Percentiles rank a stretch among this genome's conserved stretches.
Conservation (phyloP, 2,797 vertebrate genomes). For the Percopsis omiscomaycus region DNA sequence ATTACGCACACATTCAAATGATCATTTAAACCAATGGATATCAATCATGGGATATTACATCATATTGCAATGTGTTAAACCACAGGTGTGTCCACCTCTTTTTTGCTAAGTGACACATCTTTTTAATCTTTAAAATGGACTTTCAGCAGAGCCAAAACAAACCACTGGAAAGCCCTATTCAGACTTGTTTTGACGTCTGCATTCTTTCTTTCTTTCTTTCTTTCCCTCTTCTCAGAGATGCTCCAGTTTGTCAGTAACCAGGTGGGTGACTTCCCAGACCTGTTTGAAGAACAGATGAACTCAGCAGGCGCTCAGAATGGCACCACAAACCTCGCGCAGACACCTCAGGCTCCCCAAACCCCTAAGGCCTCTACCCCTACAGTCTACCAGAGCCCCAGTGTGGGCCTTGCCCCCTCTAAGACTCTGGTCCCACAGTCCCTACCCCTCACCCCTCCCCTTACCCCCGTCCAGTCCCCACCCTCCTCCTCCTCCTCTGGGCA, state of each 20-base stretch:
- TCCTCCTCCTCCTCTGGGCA: constrained; percentile 51
- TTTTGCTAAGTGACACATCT: neutral
- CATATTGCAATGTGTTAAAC: constrained; percentile 5
- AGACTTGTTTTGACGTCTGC: neutral
- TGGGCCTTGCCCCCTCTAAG: constrained; percentile 38
- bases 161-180: neutral
- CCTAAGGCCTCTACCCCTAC: constrained; percentile 29
- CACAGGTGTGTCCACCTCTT: neutral
- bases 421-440: constrained; percentile 58
- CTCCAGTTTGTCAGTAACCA: constrained; percentile 97
- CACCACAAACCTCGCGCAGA: constrained; percentile 18
- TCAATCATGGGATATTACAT: neutral
- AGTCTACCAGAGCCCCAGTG: constrained; percentile 52
- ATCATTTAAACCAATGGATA: neutral
- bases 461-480: constrained; percentile 66
- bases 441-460: constrained; percentile 73
- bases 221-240: constrained; percentile 83
- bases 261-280: constrained; percentile 90
- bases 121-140: neutral
- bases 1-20: too few species aligned
- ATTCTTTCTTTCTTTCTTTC: neutral
- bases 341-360: constrained; percentile 55
- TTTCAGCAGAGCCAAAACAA: neutral
- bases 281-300: constrained; percentile 90
- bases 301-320: constrained; percentile 45